Percentiles rank a stretch among this genome's conserved stretches.
These are phyloP conservation scores for Liopterus haemorrhoidalis DNA, from an alignment of 2,888 invertebrate genomes.

Conservation along the genomic window DNA sequence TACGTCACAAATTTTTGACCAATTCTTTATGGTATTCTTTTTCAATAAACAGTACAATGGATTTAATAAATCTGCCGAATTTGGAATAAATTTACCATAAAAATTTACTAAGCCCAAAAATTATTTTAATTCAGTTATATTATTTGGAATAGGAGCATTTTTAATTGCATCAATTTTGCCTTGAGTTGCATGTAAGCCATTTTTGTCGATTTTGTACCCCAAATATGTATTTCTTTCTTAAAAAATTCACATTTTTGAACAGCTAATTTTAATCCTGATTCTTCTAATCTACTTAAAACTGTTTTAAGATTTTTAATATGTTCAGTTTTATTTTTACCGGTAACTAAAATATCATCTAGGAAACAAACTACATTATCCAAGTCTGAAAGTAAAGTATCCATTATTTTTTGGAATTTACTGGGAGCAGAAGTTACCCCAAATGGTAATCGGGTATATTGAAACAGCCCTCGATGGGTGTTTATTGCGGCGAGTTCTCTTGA, in stretches of 20 bases:
- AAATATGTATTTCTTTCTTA: neutral
- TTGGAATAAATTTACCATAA: neutral
- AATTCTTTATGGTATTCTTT: too few species aligned
- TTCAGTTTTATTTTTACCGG: slow-evolving; percentile 12
- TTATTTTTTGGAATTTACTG: too few species aligned
- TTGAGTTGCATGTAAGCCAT: neutral
- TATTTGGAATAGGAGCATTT: neutral
- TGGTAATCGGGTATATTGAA: too few species aligned
- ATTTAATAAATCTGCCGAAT: too few species aligned
- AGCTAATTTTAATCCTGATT: too few species aligned
- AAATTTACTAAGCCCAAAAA: neutral
- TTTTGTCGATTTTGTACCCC: neutral
- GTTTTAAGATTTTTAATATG: neutral
- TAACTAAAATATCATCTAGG: slow-evolving; percentile 18
- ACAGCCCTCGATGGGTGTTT: too few species aligned
- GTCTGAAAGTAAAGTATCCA: too few species aligned
- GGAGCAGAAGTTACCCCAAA: too few species aligned
- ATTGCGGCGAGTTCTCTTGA: too few species aligned
- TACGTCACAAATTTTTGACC: too few species aligned
- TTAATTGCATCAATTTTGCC: neutral
- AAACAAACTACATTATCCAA: slow-evolving; percentile 13
- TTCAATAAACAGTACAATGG: too few species aligned
- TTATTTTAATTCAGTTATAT: slow-evolving; percentile 1
- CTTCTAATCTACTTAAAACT: neutral
- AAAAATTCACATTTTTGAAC: neutral